Evolutionary conservation across 2,888 invertebrate genomes (phyloP), one percentile per base, ranked within the genome.

Genomic region (Iselma pallidipennis): DNA sequence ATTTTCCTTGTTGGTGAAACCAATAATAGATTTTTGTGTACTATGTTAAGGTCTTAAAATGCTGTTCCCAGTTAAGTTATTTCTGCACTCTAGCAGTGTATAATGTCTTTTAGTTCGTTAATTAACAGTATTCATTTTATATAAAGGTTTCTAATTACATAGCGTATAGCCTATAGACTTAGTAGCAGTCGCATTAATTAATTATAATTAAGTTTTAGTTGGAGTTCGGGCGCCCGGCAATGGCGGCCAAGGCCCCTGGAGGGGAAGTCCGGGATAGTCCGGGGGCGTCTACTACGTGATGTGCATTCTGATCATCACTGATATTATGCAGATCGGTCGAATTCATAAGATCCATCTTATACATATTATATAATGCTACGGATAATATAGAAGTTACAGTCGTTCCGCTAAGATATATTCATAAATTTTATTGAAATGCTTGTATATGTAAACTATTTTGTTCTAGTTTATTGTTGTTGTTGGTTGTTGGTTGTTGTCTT

Each of bases 141-240:
- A 84, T 84, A 84, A 84, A 84, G 84, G 84, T 84, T 84, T 83
- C 83, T 84, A 85, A 85, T 84, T 85, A 84, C 84, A 81, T 78
- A 80, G 80, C 78, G 78, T 80, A 85, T 79, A 80, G 81, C 85
- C 85, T 85, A 81, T 85, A 82, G 78, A 79, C 80, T 80, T 78
- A 74, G 73, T 73, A 75, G 73, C 74, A 75, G 75, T 76, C 77
- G 74, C 75, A 77, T 76, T 77, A 76, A 77, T 76, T 89, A 89
- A 90, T 89, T 89, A 89, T 89, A 89, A 90, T 89, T 89, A 89
- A 89, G 89, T 89, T 89, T 89, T 88, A 89, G 89, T 89, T 89
- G 74, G 76, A 77, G 78, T 80, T 76, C 74, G 76, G 77, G 74
- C 66, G 76, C 76, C 74, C 77, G 80, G 78, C 78, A 78, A 80